Conservation (phyloP, 2,888 invertebrate genomes). For the Elegia similella region DNA sequence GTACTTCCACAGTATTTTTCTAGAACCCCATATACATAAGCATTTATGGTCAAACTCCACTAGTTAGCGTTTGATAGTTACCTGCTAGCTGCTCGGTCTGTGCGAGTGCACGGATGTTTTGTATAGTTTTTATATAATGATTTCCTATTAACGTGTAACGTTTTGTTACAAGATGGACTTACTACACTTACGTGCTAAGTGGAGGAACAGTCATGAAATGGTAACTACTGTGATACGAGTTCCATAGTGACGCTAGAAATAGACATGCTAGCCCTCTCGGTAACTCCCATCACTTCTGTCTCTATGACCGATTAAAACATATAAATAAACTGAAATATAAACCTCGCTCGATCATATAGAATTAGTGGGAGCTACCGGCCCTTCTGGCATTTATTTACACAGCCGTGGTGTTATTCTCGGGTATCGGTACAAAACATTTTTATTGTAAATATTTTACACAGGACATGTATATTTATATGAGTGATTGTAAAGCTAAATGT, state of each 20-base stretch:
- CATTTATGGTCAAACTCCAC: constrained; percentile 1
- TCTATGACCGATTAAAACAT: not conserved
- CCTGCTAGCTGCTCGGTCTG: constrained; percentile 7
- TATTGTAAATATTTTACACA: not conserved
- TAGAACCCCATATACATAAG: constrained; percentile 6
- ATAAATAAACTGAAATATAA: too few species aligned
- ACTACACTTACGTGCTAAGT: constrained; percentile 48
- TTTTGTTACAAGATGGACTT: constrained; percentile 58
- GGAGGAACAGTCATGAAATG: constrained; percentile 47
- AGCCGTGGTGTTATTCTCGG: not conserved
- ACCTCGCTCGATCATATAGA: too few species aligned
- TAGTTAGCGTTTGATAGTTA: constrained; percentile 6
- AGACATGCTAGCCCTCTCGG: constrained; percentile 1
- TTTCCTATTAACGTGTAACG: constrained; percentile 23
- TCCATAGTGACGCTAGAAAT: constrained; percentile 2
- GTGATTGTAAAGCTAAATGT: not conserved
- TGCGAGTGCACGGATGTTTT: not conserved
- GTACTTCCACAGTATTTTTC: constrained; percentile 4
- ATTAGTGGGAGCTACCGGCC: not conserved
- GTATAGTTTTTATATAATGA: constrained; percentile 8
- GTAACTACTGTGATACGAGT: constrained; percentile 40
- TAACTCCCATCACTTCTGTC: not conserved
- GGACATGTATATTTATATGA: not conserved
- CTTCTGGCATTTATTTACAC: not conserved
- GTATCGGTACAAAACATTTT: constrained; percentile 1